Evolutionary conservation across 2,797 vertebrate genomes (phyloP).

Genomic region (Ctenopoma multispine): DNA sequence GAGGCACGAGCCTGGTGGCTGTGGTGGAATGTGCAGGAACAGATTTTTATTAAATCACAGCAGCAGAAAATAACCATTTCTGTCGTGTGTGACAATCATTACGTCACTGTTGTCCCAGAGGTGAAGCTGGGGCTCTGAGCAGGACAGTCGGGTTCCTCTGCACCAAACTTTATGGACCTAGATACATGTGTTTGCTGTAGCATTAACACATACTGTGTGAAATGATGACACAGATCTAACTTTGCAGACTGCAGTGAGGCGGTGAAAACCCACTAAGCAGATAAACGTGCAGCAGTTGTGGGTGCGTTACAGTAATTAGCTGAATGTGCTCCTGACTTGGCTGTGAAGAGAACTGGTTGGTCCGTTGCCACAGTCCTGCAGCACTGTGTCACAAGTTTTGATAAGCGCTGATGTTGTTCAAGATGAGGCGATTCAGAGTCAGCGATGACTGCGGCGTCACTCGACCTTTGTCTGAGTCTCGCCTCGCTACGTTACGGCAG

Average conservation of each 20-base stretch:
- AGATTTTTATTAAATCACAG: neutral
- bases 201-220: no score
- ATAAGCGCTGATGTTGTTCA: slow-evolving; percentile 9
- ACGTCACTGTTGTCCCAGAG: no score
- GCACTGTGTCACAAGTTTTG: slow-evolving; percentile 51
- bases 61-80: neutral
- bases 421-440: slow-evolving; percentile 46
- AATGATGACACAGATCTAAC: neutral
- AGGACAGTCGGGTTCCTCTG: no score
- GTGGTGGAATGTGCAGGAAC: slow-evolving; percentile 37
- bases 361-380: slow-evolving; percentile 12
- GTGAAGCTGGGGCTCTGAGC: no score
- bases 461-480: slow-evolving; percentile 56
- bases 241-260: neutral
- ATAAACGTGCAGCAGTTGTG: slow-evolving; percentile 20
- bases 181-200: no score
- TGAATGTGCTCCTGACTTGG: neutral
- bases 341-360: neutral
- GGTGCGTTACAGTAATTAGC: no score
- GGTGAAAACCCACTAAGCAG: slow-evolving; percentile 30
- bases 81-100: no score
- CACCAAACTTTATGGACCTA: no score
- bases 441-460: slow-evolving; percentile 3
- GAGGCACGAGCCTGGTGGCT: slow-evolving; percentile 46
- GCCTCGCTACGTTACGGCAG: slow-evolving; percentile 38